Evolutionary conservation across 1,140 invertebrate genomes (phyloP).

Genomic region (Philotrypesis tridentata): DNA sequence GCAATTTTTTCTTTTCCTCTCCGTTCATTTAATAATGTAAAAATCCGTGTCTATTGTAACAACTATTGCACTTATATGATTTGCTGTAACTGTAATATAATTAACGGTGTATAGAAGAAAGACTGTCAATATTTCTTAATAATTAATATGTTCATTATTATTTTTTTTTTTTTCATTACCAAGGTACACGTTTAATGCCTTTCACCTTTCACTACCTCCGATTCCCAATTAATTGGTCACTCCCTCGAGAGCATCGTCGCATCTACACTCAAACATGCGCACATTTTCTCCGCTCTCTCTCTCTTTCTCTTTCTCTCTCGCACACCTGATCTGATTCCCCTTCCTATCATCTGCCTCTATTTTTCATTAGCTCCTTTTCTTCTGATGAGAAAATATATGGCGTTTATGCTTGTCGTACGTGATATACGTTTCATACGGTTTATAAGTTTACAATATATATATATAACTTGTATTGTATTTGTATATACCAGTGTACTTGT

Average conservation of each 20-base stretch:
- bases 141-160: slow-evolving; percentile 56
- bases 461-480: background rate
- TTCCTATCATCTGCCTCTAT: background rate
- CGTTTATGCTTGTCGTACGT: slow-evolving; percentile 33
- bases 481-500: slow-evolving; percentile 6
- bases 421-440: slow-evolving; percentile 20
- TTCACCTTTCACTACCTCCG: slow-evolving; percentile 48
- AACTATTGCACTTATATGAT: slow-evolving; percentile 74
- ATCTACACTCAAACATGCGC: slow-evolving; percentile 26
- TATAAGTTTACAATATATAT: slow-evolving; percentile 13
- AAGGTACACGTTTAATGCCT: slow-evolving; percentile 51
- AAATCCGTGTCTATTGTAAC: slow-evolving; percentile 70
- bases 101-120: slow-evolving; percentile 57
- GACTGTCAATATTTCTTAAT: slow-evolving; percentile 58
- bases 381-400: slow-evolving; percentile 43
- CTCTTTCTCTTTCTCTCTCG: slow-evolving; percentile 6
- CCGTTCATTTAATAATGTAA: slow-evolving; percentile 45
- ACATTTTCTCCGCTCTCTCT: slow-evolving; percentile 33
- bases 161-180: slow-evolving; percentile 16
- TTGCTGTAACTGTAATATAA: slow-evolving; percentile 62
- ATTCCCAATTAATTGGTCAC: slow-evolving; percentile 41
- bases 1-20: slow-evolving; percentile 30
- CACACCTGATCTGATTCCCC: background rate
- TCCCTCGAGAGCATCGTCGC: slow-evolving; percentile 20
- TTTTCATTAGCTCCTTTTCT: background rate